These are phyloP conservation scores for Columbina picui DNA, from an alignment of 2,113 vertebrate species.

Conservation along the genomic window DNA sequence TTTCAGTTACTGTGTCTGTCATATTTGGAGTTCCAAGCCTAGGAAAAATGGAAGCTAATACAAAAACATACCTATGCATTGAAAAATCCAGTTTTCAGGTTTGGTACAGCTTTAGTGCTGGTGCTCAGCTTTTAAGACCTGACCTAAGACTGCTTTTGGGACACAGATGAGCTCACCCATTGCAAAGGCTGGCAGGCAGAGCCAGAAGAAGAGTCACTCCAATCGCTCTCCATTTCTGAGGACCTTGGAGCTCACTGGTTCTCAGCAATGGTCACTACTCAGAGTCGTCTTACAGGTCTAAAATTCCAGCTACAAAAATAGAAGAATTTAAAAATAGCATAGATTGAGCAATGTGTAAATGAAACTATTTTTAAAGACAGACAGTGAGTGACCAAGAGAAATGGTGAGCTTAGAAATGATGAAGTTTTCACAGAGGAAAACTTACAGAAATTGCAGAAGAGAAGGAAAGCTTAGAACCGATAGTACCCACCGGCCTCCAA, in stretches of 20 bases:
- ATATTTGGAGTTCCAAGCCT: not conserved
- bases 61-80: accelerated
- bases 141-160: not conserved
- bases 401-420: not conserved
- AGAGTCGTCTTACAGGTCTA: not conserved
- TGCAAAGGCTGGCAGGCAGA: not conserved
- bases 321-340: not conserved
- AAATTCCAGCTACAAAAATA: slow-evolving; percentile 9
- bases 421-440: not conserved
- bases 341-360: not conserved
- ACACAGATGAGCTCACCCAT: accelerated
- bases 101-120: not conserved
- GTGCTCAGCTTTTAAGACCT: not conserved
- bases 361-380: slow-evolving; percentile 16
- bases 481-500: not conserved
- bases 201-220: not conserved
- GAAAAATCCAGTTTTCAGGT: not conserved
- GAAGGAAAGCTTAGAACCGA: not conserved
- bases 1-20: not conserved
- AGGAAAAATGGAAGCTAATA: not conserved
- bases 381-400: not conserved
- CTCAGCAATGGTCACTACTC: not conserved
- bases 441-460: not conserved
- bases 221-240: not conserved
- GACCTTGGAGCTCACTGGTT: not conserved